Conservation (phyloP, 2,888 invertebrate species). For the Drosophila mulleri region DNA sequence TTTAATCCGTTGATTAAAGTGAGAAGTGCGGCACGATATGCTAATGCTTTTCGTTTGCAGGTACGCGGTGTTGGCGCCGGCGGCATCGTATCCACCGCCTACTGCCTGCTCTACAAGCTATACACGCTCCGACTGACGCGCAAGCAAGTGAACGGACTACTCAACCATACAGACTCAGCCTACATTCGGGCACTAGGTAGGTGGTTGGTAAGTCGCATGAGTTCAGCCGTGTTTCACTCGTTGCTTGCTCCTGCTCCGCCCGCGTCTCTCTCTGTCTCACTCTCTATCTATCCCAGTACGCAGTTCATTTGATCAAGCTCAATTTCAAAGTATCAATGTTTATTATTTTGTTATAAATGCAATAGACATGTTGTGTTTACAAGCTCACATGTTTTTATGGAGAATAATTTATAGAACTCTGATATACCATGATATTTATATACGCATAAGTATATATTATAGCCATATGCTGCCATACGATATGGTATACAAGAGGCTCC, state of each 20-base stretch:
- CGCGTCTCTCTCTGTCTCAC: conserved; percentile 11
- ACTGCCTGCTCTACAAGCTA: conserved; percentile 98
- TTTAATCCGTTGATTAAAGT: conserved; percentile 4
- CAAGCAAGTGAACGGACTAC: conserved; percentile 97
- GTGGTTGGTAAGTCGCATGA: conserved; percentile 85
- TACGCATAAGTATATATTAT: neutral
- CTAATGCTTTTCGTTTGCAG: conserved; percentile 84
- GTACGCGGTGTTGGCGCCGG: conserved; percentile 99
- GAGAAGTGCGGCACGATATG: neutral
- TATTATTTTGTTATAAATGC: neutral
- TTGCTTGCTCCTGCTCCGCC: conserved; percentile 63
- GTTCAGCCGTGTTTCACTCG: conserved; percentile 72
- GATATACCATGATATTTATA: neutral
- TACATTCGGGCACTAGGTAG: conserved; percentile 97
- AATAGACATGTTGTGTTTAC: neutral
- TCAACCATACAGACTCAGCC: conserved; percentile 98
- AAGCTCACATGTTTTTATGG: too few species aligned
- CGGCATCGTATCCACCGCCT: conserved; percentile 99
- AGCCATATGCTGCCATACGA: neutral
- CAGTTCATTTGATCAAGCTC: neutral
- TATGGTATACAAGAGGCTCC: neutral
- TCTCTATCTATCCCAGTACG: neutral
- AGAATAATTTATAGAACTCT: too few species aligned
- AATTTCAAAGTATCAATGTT: neutral
- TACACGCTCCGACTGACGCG: conserved; percentile 98